Evolutionary conservation across 2,113 vertebrate species (phyloP).

Genomic region (Lampris incognitus): DNA sequence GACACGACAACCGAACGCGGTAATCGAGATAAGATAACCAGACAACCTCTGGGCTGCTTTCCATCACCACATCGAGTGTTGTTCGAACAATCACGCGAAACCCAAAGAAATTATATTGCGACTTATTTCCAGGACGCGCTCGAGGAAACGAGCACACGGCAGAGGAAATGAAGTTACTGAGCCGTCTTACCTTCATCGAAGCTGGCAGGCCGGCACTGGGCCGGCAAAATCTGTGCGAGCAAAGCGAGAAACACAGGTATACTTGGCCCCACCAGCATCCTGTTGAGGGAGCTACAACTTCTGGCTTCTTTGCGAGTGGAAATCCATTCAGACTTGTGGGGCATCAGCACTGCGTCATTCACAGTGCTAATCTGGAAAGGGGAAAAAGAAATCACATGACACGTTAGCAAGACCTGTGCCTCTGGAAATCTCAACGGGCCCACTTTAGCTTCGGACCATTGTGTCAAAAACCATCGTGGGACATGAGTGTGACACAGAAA

Average conservation of each 20-base stretch:
- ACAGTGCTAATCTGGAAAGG: slow-evolving; percentile 35
- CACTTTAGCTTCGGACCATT: too few relatives aligned
- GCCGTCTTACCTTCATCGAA: slow-evolving; percentile 77
- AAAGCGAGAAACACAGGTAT: slow-evolving; percentile 77
- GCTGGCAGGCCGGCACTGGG: slow-evolving; percentile 69
- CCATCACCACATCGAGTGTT: too few relatives aligned
- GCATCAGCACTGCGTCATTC: slow-evolving; percentile 75
- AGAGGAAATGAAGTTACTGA: neutral
- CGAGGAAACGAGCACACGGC: neutral
- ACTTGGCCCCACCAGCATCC: slow-evolving; percentile 78
- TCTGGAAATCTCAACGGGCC: neutral
- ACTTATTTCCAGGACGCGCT: too few relatives aligned
- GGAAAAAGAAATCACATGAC: neutral
- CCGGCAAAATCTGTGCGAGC: slow-evolving; percentile 68
- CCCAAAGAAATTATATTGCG: slow-evolving; percentile 13
- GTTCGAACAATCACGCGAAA: slow-evolving; percentile 21
- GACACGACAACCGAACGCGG: slow-evolving; percentile 49
- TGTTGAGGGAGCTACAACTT: slow-evolving; percentile 76
- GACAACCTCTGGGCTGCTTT: slow-evolving; percentile 10
- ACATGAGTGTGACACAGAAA: too few relatives aligned
- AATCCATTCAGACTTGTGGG: slow-evolving; percentile 78
- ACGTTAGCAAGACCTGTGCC: neutral
- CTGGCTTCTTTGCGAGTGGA: slow-evolving; percentile 59
- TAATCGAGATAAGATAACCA: slow-evolving; percentile 39
- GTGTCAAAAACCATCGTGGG: too few relatives aligned